Conservation (phyloP, 1,140 invertebrate species). For the Hermetia illucens region DNA sequence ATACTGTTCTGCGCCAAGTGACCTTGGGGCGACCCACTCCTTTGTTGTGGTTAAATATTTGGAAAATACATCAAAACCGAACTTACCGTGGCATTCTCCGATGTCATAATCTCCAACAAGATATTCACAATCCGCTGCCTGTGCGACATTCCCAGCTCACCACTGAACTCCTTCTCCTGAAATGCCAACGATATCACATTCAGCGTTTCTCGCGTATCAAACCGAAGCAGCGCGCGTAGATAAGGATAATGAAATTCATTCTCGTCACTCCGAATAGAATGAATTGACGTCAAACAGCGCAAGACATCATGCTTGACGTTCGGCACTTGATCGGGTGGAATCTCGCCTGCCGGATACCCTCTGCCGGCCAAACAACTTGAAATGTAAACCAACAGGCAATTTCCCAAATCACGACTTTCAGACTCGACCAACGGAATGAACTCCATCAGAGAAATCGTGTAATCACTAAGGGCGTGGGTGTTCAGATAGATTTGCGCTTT, state of each 20-base stretch:
- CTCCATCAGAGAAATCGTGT: slow-evolving; percentile 69
- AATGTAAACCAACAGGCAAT: slow-evolving; percentile 82
- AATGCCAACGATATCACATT: slow-evolving; percentile 82
- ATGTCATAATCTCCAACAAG: slow-evolving; percentile 59
- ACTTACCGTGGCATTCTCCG: slow-evolving; percentile 50
- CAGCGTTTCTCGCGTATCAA: slow-evolving; percentile 79
- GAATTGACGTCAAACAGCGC: slow-evolving; percentile 44
- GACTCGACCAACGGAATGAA: slow-evolving; percentile 38
- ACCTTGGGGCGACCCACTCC: too few species aligned
- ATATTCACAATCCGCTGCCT: slow-evolving; percentile 70
- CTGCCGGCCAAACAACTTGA: slow-evolving; percentile 88
- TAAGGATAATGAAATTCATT: slow-evolving; percentile 65
- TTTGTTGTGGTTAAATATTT: too few species aligned
- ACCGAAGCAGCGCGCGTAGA: slow-evolving; percentile 63
- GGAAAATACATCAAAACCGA: too few species aligned
- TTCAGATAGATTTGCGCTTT: slow-evolving; percentile 82
- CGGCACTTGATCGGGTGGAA: slow-evolving; percentile 52
- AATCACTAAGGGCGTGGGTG: slow-evolving; percentile 73
- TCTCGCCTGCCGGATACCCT: slow-evolving; percentile 75
- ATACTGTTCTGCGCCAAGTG: too few species aligned
- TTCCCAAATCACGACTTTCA: slow-evolving; percentile 52
- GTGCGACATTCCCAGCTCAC: slow-evolving; percentile 55
- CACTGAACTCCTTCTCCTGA: slow-evolving; percentile 65
- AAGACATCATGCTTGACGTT: slow-evolving; percentile 64
- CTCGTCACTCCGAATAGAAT: slow-evolving; percentile 49